Evolutionary conservation across 2,888 invertebrate genomes (phyloP).

Genomic region (Plemyria rubiginata): DNA sequence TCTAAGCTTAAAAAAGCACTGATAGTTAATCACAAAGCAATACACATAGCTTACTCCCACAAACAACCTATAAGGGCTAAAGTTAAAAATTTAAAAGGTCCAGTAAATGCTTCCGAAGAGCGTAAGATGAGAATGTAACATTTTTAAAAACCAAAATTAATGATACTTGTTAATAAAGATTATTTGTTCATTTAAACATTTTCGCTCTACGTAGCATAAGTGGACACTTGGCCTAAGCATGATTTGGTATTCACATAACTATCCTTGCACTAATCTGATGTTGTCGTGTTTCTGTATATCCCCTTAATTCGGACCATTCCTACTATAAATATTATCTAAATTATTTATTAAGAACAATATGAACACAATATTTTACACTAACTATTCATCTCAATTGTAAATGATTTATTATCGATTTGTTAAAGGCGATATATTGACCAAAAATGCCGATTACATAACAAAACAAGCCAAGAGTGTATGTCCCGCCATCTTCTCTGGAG

Average conservation of each 20-base stretch:
- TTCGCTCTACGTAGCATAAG: neutral
- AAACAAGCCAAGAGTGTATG: too few species aligned
- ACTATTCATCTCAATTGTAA: too few species aligned
- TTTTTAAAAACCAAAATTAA: neutral
- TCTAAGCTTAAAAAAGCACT: neutral
- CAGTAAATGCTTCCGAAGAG: conserved; percentile 3
- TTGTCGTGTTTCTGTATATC: conserved; percentile 5
- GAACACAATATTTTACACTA: too few species aligned
- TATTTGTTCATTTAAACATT: neutral
- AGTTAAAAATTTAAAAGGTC: conserved; percentile 7
- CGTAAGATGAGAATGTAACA: neutral
- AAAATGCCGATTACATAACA: too few species aligned
- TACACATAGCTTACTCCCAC: conserved; percentile 4
- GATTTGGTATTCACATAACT: conserved; percentile 2
- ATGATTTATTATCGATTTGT: too few species aligned
- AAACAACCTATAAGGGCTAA: conserved; percentile 10
- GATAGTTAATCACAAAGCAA: neutral
- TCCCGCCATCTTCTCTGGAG: too few species aligned
- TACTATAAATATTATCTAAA: neutral
- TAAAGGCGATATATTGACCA: too few species aligned
- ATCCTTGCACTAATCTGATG: conserved; percentile 13
- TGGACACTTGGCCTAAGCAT: conserved; percentile 6
- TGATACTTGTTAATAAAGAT: neutral
- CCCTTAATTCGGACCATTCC: neutral
- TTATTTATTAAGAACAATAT: too few species aligned